Conservation (phyloP, 2,888 invertebrate genomes). For the Villa cingulata region DNA sequence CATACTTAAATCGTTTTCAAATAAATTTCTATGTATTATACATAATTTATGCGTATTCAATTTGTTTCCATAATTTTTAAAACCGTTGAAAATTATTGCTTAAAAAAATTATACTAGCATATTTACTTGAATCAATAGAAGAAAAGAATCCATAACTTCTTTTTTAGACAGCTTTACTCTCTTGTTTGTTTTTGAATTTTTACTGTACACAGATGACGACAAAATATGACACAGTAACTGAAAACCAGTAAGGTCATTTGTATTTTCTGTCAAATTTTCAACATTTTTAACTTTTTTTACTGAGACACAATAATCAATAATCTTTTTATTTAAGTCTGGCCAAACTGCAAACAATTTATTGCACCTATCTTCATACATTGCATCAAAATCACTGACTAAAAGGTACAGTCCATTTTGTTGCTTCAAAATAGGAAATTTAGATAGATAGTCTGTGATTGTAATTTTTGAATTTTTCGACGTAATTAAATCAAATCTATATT, state of each 20-base stretch:
- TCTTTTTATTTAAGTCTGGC: background rate
- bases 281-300: too few species aligned
- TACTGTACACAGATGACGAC: background rate
- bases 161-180: conserved; percentile 1
- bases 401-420: background rate
- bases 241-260: too few species aligned
- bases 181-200: background rate
- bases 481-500: background rate
- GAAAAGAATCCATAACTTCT: background rate
- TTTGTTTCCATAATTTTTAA: too few species aligned
- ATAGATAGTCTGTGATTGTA: background rate
- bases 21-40: too few species aligned
- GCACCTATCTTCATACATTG: background rate
- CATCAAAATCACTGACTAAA: background rate
- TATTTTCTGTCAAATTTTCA: too few species aligned
- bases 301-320: too few species aligned
- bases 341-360: background rate
- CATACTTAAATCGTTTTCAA: too few species aligned
- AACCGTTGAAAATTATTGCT: too few species aligned
- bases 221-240: background rate
- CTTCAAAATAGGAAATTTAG: background rate
- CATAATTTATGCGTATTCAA: too few species aligned
- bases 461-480: background rate
- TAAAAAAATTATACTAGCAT: too few species aligned
- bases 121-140: background rate